These are phyloP conservation scores for Zhuqinia jingwanae DNA, from an alignment of 2,888 invertebrate genomes.

Conservation along the genomic window DNA sequence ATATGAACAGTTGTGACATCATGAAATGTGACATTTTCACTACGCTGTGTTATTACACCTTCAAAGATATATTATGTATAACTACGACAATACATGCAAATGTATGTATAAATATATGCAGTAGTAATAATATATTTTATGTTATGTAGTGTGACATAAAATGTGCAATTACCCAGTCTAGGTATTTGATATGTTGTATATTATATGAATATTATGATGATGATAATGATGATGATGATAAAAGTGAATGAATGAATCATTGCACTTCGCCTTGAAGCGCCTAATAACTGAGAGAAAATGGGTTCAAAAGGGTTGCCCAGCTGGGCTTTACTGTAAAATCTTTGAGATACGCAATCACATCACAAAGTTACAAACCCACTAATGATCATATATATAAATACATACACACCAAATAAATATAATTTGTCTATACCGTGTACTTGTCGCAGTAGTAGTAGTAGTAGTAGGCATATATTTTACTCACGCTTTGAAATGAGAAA, in stretches of 20 bases:
- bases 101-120: too few relatives aligned
- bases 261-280: conserved; percentile 55
- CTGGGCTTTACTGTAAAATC: conserved; percentile 30
- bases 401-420: too few relatives aligned
- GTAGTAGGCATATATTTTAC: not conserved
- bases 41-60: not conserved
- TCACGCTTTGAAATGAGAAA: not conserved
- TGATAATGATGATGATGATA: too few relatives aligned
- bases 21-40: conserved; percentile 6
- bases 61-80: not conserved
- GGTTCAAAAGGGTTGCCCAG: conserved; percentile 36
- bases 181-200: too few relatives aligned
- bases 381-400: too few relatives aligned
- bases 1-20: conserved; percentile 10
- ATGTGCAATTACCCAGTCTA: too few relatives aligned
- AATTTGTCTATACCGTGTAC: too few relatives aligned
- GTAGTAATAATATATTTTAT: too few relatives aligned
- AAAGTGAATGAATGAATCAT: conserved; percentile 58
- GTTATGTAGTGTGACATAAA: not conserved
- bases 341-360: not conserved
- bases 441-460: too few relatives aligned
- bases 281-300: conserved; percentile 4
- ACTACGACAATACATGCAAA: too few relatives aligned
- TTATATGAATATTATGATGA: too few relatives aligned
- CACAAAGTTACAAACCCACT: not conserved